Evolutionary conservation across 2,888 invertebrate genomes (phyloP).

Genomic region (Blastobasis lacticolella): DNA sequence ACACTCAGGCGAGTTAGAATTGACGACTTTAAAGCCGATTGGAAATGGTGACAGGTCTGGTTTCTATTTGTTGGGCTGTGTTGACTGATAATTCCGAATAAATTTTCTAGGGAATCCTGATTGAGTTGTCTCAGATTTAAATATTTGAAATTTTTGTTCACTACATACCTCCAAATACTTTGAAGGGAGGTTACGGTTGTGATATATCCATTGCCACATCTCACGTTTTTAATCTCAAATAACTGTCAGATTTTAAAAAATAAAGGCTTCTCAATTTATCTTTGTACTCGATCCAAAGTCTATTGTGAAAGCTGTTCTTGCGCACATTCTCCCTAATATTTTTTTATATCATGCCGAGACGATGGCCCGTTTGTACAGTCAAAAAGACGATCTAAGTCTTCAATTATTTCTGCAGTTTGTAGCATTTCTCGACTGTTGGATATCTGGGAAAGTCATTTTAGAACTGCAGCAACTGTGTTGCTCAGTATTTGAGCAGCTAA

Average conservation of each 20-base stretch:
- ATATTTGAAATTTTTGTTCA: slow-evolving; percentile 8
- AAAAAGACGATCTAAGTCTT: slow-evolving; percentile 10
- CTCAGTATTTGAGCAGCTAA: slow-evolving; percentile 13
- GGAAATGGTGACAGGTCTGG: slow-evolving; percentile 8
- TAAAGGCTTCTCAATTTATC: slow-evolving; percentile 4
- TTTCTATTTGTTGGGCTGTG: slow-evolving; percentile 12
- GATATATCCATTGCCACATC: slow-evolving; percentile 9
- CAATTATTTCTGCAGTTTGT: slow-evolving; percentile 9
- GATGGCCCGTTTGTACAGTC: slow-evolving; percentile 14
- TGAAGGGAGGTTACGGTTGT: slow-evolving; percentile 8
- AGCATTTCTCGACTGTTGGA: slow-evolving; percentile 1
- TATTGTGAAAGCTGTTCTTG: slow-evolving; percentile 5
- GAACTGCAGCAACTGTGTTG: slow-evolving; percentile 12
- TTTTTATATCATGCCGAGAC: slow-evolving; percentile 9
- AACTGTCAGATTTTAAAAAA: slow-evolving; percentile 3
- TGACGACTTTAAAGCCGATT: slow-evolving; percentile 5
- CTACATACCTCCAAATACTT: slow-evolving; percentile 10
- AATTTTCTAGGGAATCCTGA: slow-evolving; percentile 14
- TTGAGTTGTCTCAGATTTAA: slow-evolving; percentile 12
- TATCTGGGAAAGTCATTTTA: slow-evolving; percentile 8
- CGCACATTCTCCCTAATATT: slow-evolving; percentile 12
- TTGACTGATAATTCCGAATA: slow-evolving; percentile 15
- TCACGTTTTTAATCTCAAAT: slow-evolving; percentile 3
- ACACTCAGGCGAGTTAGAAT: slow-evolving; percentile 2
- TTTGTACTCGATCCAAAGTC: slow-evolving; percentile 6